Conservation (phyloP, 1,140 invertebrate genomes). For the Rhyacophila brunnea region DNA sequence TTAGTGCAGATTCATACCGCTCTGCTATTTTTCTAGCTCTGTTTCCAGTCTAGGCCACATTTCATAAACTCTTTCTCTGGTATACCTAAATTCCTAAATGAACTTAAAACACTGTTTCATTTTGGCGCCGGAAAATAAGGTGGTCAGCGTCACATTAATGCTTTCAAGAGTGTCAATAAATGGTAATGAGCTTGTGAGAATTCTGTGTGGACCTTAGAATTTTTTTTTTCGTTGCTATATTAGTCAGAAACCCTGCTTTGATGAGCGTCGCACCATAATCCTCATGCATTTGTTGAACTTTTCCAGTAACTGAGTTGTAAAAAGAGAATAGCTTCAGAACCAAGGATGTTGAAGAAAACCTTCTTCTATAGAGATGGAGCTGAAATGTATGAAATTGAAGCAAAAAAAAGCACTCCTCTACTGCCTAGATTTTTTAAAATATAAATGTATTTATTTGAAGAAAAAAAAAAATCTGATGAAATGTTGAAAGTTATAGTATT, state of each 20-base stretch:
- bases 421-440: too few relatives aligned
- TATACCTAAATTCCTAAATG: slow-evolving; percentile 65
- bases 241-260: slow-evolving; percentile 67
- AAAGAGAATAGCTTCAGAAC: slow-evolving; percentile 58
- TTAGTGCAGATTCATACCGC: slow-evolving; percentile 52
- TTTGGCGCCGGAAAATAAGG: slow-evolving; percentile 72
- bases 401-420: too few relatives aligned
- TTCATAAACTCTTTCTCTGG: slow-evolving; percentile 58
- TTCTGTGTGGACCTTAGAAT: slow-evolving; percentile 71
- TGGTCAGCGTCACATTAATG: slow-evolving; percentile 60
- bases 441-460: too few relatives aligned
- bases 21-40: slow-evolving; percentile 56
- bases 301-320: slow-evolving; percentile 58
- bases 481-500: too few relatives aligned
- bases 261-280: slow-evolving; percentile 69
- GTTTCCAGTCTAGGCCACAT: slow-evolving; percentile 57
- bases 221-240: slow-evolving; percentile 73
- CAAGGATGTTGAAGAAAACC: too few relatives aligned
- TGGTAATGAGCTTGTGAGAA: slow-evolving; percentile 66
- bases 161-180: slow-evolving; percentile 63
- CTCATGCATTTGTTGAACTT: slow-evolving; percentile 69
- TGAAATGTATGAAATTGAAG: too few relatives aligned
- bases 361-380: too few relatives aligned
- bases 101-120: slow-evolving; percentile 75
- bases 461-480: too few relatives aligned